Evolutionary conservation across 2,113 vertebrate species (phyloP).

Genomic region (Microcebus tavaratra): DNA sequence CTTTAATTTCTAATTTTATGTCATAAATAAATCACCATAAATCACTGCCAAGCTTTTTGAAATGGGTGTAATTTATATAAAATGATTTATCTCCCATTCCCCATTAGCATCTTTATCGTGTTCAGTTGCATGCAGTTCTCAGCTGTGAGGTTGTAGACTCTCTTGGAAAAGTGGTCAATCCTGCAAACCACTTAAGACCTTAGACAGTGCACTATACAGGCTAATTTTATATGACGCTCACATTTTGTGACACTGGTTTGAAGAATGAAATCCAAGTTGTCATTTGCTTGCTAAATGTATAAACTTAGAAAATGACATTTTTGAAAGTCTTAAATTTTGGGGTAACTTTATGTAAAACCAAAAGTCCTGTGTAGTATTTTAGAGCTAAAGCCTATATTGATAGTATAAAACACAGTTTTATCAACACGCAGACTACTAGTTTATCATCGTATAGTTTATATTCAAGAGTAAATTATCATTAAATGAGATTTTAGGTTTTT

Average conservation of each 20-base stretch:
- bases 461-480: conserved; percentile 3
- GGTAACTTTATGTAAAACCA: conserved; percentile 8
- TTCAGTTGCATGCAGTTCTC: background rate
- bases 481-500: background rate
- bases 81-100: background rate
- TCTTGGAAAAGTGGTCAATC: background rate
- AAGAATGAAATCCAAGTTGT: background rate
- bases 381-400: background rate
- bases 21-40: too few relatives aligned
- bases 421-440: background rate
- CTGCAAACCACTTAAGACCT: background rate
- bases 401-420: background rate
- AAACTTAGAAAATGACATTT: background rate
- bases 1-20: conserved; percentile 62
- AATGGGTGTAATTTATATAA: conserved; percentile 22
- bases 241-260: background rate
- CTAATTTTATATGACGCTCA: background rate
- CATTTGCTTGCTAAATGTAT: background rate
- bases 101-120: background rate
- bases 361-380: background rate
- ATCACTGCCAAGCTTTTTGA: conserved; percentile 19
- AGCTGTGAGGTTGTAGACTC: background rate
- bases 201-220: rapidly evolving
- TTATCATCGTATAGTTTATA: background rate
- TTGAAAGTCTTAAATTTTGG: background rate